Percentiles rank a stretch among this genome's conserved stretches.
Conservation (phyloP, 2,888 invertebrate genomes). For the Zhengitettix transpicula region DNA sequence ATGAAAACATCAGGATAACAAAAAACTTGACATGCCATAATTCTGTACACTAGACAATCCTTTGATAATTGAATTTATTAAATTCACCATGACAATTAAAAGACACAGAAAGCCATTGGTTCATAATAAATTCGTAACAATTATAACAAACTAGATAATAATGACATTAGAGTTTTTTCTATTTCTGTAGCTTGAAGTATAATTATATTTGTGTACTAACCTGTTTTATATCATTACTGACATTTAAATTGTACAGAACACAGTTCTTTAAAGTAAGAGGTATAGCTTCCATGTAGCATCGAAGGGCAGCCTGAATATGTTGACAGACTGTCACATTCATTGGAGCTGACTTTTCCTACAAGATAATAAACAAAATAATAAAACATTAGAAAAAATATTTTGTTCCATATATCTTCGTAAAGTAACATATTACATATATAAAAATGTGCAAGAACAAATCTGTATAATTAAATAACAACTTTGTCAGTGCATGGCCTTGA, state of each 20-base stretch:
- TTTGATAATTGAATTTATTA: too few species aligned
- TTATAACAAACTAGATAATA: too few species aligned
- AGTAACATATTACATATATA: too few species aligned
- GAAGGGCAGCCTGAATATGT: conserved; percentile 46
- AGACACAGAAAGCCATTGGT: too few species aligned
- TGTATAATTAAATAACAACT: background rate
- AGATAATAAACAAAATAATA: background rate
- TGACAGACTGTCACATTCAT: conserved; percentile 27
- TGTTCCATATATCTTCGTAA: background rate
- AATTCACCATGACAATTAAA: too few species aligned
- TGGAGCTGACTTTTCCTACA: conserved; percentile 20
- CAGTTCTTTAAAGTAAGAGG: conserved; percentile 41
- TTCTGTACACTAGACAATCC: too few species aligned
- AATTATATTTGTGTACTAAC: conserved; percentile 11
- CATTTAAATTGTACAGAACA: conserved; percentile 38
- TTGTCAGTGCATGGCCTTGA: too few species aligned
- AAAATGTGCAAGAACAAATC: background rate
- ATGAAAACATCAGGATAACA: too few species aligned
- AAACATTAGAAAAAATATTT: background rate
- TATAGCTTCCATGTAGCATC: conserved; percentile 41
- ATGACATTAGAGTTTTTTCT: too few species aligned
- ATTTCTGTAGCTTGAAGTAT: too few species aligned
- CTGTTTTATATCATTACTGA: conserved; percentile 39
- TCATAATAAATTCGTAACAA: too few species aligned
- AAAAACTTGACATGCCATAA: too few species aligned